Conservation (phyloP, 2,113 vertebrate species). For the Athene cunicularia region DNA sequence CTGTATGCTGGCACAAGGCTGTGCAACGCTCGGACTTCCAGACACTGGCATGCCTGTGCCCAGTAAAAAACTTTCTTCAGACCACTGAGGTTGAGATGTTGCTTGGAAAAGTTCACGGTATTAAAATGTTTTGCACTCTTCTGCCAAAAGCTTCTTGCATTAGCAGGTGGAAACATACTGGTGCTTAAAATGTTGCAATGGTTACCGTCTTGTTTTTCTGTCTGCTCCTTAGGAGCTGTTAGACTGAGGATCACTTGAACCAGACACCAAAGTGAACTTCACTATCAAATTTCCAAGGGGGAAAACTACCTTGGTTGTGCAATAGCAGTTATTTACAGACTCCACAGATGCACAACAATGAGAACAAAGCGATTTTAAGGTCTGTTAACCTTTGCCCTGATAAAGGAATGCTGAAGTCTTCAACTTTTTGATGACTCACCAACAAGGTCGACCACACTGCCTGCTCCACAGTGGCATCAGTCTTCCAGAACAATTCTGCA, state of each 20-base stretch:
- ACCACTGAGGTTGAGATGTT: background rate
- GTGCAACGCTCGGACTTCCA: background rate
- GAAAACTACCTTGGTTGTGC: background rate
- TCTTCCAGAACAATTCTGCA: background rate
- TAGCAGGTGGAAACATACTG: background rate
- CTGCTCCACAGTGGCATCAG: background rate
- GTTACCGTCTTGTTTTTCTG: background rate
- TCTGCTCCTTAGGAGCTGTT: background rate
- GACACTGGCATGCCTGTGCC: background rate
- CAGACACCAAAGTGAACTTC: background rate
- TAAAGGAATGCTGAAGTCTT: background rate
- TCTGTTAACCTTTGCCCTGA: background rate
- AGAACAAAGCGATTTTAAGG: background rate
- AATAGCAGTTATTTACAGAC: background rate
- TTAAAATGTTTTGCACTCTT: background rate
- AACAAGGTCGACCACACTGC: background rate
- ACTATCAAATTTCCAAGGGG: background rate
- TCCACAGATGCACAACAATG: background rate
- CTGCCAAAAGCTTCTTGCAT: background rate
- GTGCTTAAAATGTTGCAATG: background rate
- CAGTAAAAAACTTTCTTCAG: background rate
- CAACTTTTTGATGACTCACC: background rate
- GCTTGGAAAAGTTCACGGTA: background rate
- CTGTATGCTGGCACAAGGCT: background rate
- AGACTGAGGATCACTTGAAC: background rate